Evolutionary conservation across 1,140 invertebrate species (phyloP).

Genomic region (Drosophila ambigua): DNA sequence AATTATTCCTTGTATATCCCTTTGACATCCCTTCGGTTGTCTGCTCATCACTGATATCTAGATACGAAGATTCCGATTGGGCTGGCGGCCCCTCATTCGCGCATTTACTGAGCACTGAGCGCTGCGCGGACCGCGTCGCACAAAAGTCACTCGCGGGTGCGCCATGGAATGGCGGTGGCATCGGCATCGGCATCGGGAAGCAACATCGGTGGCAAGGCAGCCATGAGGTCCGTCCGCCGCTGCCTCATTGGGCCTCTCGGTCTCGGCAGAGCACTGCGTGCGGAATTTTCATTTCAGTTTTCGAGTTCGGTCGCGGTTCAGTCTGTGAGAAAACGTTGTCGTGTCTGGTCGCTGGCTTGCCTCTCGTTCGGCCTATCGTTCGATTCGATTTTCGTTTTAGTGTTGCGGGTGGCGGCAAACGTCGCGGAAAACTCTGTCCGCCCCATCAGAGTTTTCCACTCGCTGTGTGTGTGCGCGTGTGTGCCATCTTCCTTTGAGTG

Average conservation of each 20-base stretch:
- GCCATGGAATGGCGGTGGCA: constrained; percentile 62
- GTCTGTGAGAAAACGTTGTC: constrained; percentile 79
- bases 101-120: constrained; percentile 35
- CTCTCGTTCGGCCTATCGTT: constrained; percentile 49
- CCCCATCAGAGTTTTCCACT: constrained; percentile 58
- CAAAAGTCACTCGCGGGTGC: constrained; percentile 79
- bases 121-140: constrained; percentile 47
- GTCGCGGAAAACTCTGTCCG: constrained; percentile 57
- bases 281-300: constrained; percentile 72
- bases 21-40: constrained; percentile 5
- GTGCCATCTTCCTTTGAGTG: neutral
- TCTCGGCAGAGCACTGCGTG: constrained; percentile 61
- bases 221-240: constrained; percentile 21
- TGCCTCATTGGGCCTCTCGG: constrained; percentile 56
- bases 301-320: constrained; percentile 59
- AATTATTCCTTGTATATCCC: neutral
- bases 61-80: constrained; percentile 72
- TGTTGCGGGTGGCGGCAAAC: constrained; percentile 62
- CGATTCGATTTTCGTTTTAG: constrained; percentile 12
- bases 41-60: constrained; percentile 73
- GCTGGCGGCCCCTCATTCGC: constrained; percentile 42
- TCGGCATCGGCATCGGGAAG: constrained; percentile 2
- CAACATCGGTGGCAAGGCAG: constrained; percentile 12
- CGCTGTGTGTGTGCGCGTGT: constrained; percentile 36
- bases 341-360: constrained; percentile 59